Conservation (phyloP, 2,113 vertebrate genomes). For the Sceloporus undulatus region DNA sequence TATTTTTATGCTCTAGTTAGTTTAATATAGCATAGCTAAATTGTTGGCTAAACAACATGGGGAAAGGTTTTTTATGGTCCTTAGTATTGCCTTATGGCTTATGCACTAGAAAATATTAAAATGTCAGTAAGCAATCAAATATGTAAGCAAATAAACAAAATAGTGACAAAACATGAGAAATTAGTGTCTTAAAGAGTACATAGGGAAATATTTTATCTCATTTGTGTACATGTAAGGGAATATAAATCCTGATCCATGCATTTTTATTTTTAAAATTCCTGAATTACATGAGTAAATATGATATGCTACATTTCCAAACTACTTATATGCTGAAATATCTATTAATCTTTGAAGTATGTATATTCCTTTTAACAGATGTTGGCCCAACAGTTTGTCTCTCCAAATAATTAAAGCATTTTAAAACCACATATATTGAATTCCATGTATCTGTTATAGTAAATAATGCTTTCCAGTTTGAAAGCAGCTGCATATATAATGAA, state of each 20-base stretch:
- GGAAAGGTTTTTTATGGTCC: background rate
- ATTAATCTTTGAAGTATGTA: background rate
- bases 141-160: background rate
- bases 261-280: conserved; percentile 27
- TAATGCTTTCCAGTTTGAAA: background rate
- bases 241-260: conserved; percentile 16
- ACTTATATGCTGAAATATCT: conserved; percentile 3
- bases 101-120: conserved; percentile 41
- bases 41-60: conserved; percentile 48
- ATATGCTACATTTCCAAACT: conserved; percentile 31
- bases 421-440: conserved; percentile 19
- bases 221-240: background rate
- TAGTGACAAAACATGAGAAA: background rate
- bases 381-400: background rate
- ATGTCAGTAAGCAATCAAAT: conserved; percentile 27
- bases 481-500: background rate
- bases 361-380: background rate
- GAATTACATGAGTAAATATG: background rate
- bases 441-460: background rate
- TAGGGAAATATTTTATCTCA: conserved; percentile 1
- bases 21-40: conserved; percentile 47
- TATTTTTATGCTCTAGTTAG: conserved; percentile 40
- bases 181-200: conserved; percentile 23
- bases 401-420: background rate
- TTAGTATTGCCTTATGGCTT: background rate